Conservation (phyloP, 2,113 vertebrate species). For the Aldabrachelys gigantea region DNA sequence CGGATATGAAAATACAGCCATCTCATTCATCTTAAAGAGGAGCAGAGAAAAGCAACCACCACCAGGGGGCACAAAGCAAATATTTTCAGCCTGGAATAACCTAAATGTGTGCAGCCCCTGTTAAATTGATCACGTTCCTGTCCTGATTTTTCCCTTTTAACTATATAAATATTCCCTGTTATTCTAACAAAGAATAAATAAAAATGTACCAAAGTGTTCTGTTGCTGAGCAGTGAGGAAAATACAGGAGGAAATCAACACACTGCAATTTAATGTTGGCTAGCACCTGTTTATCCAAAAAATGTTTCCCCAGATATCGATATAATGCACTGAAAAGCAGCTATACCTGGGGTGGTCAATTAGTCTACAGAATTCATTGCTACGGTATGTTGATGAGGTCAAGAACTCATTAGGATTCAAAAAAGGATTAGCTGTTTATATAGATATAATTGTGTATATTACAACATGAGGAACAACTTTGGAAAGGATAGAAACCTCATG, state of each 20-base stretch:
- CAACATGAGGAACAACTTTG: background rate
- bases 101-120: background rate
- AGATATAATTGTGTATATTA: background rate
- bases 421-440: background rate
- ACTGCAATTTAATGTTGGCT: background rate
- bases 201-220: background rate
- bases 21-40: background rate
- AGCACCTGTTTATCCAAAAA: background rate
- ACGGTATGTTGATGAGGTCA: background rate
- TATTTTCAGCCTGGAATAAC: background rate
- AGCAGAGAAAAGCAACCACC: slow-evolving; percentile 15
- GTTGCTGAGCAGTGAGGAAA: background rate
- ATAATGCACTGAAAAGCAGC: background rate
- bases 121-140: background rate
- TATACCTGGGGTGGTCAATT: background rate
- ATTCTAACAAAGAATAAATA: background rate
- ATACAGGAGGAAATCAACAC: background rate
- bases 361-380: background rate
- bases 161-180: background rate
- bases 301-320: background rate
- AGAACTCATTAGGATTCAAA: background rate
- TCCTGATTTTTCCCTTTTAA: background rate
- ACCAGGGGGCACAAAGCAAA: slow-evolving; percentile 56
- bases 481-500: background rate
- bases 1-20: background rate